These are phyloP conservation scores for Merluccius polli DNA, from an alignment of 2,797 vertebrate species.

Conservation along the genomic window DNA sequence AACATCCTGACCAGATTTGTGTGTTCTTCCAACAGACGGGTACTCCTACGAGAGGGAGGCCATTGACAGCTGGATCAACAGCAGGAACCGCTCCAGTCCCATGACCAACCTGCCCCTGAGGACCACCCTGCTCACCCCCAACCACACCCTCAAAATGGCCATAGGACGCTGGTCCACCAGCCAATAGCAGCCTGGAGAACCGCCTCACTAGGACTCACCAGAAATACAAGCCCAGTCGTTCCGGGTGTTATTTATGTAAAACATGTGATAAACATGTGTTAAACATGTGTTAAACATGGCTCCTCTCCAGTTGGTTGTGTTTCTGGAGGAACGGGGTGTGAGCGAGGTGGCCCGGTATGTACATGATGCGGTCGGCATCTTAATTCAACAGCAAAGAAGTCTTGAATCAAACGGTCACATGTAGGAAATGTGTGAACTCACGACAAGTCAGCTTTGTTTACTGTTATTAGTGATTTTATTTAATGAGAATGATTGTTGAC, in stretches of 20 bases:
- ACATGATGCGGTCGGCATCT: background rate
- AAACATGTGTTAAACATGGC: too few species aligned
- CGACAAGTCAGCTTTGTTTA: background rate
- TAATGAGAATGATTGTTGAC: too few species aligned
- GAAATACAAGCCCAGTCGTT: background rate
- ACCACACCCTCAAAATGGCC: conserved; percentile 93
- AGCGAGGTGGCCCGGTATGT: too few species aligned
- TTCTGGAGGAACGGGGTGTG: too few species aligned
- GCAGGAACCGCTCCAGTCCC: conserved; percentile 86
- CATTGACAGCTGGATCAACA: conserved; percentile 88
- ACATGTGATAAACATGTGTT: background rate
- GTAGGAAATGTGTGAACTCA: background rate
- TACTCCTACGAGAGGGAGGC: conserved; percentile 94
- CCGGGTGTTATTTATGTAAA: background rate
- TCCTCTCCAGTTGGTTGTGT: too few species aligned
- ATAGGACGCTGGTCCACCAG: conserved; percentile 83
- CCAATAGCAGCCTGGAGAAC: conserved; percentile 40
- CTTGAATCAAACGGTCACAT: background rate
- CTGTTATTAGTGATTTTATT: background rate
- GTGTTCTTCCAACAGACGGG: conserved; percentile 76
- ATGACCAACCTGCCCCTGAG: conserved; percentile 93
- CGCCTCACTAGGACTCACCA: background rate
- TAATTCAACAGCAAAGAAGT: background rate
- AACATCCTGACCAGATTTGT: background rate
- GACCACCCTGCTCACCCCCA: conserved; percentile 85